Evolutionary conservation across 2,797 vertebrate species (phyloP), one percentile per base, ranked within the genome.

Genomic region (Esox lucius): DNA sequence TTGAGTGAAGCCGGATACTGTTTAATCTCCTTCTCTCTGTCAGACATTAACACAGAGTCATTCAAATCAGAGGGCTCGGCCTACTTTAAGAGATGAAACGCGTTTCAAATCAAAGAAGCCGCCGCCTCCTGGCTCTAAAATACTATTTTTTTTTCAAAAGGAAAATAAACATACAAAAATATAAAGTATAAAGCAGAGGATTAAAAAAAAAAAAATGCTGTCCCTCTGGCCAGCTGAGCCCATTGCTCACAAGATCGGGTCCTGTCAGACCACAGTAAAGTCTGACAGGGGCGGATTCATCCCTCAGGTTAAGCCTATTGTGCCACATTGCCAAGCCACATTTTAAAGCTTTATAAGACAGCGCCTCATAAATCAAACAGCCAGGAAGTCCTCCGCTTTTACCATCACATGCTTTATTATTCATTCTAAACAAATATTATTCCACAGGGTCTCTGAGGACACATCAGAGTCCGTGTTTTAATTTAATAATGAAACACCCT

Each of bases 391-490:
- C 74, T 33, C 76, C 82, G 62, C 83, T 16, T 31, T 65, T 31
- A 26, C 81, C 85, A 89, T 90, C 90, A 85, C 15, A 83, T 78
- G 82, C 90, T 89, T 88, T 88, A 89, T 90, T 85, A 88, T 91
- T 92, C 89, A 87, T 81, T 79, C 88, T 88, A 89, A 91, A 91
- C 91, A 91, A 91, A 91, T 91, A 91, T 92, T 91, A 91, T 91
- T 88, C 88, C 76, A n/a, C 73, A 56, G 80, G 86, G 85, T 91
- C 90, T 91, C 85, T 0, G 81, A 84, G 90, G 90, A 91, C 82
- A 31, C 87, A 89, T 76, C 73, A 77, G 75, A 84, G 81, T 75
- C 68, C 84, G 80, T 83, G 83, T 86, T 82, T 91, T 81, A 42
- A 42, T 42, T 90, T 88, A 87, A 88, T 92, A 90, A 92, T 89